These are phyloP conservation scores for Zaprionus ghesquierei DNA, from an alignment of 1,140 invertebrate species.

Conservation along the genomic window DNA sequence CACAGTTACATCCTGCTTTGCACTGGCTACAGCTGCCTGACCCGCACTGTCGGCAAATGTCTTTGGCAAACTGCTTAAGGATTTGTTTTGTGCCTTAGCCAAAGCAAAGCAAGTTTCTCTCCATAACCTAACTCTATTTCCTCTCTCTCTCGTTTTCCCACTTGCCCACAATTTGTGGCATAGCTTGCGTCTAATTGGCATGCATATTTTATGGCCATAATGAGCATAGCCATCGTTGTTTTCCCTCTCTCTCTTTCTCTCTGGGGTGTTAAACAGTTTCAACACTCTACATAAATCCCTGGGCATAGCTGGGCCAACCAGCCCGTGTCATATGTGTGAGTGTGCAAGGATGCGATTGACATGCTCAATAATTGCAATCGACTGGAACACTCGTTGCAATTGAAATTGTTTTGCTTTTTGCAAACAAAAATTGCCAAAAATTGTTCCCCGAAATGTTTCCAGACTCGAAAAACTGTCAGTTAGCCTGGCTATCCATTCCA, in stretches of 20 bases:
- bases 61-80: slow-evolving; percentile 1
- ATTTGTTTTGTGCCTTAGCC: not conserved
- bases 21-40: not conserved
- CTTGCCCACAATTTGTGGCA: slow-evolving; percentile 18
- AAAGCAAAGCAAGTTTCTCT: not conserved
- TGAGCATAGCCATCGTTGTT: slow-evolving; percentile 9
- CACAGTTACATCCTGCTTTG: not conserved
- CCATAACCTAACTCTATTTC: not conserved
- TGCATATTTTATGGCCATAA: slow-evolving; percentile 42
- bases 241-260: not conserved
- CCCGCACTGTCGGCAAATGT: not conserved
- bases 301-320: not conserved
- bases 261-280: not conserved
- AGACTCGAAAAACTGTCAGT: not conserved
- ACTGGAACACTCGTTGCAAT: slow-evolving; percentile 27
- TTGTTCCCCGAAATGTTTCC: not conserved
- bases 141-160: not conserved
- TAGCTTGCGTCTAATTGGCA: slow-evolving; percentile 34
- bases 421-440: slow-evolving; percentile 1
- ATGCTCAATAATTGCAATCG: slow-evolving; percentile 57
- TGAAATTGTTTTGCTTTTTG: slow-evolving; percentile 32
- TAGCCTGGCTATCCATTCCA: not conserved
- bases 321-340: not conserved
- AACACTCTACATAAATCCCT: not conserved
- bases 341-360: slow-evolving; percentile 30